Percentiles rank a stretch among this genome's conserved stretches.
Conservation (phyloP, 2,888 invertebrate species). For the Drosophila aldrichi region DNA sequence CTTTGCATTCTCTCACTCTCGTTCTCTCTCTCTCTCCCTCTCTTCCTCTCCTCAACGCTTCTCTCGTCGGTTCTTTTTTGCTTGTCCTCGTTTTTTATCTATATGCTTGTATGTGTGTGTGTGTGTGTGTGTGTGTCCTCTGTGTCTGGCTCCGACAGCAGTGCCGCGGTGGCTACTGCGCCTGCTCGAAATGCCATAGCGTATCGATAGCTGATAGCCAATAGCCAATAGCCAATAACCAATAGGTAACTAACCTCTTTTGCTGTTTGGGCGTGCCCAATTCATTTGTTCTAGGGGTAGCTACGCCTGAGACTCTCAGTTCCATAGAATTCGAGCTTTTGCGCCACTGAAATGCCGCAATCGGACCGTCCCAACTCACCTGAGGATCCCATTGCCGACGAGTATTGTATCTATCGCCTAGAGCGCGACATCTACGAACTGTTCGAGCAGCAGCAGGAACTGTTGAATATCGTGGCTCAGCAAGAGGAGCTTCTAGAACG, state of each 20-base stretch:
- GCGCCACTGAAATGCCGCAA: slow-evolving; percentile 27
- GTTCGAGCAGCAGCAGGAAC: slow-evolving; percentile 43
- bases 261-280: slow-evolving; percentile 12
- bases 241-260: slow-evolving; percentile 27
- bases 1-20: slow-evolving; percentile 41
- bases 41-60: neutral
- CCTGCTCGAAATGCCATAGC: slow-evolving; percentile 52
- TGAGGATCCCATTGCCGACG: neutral
- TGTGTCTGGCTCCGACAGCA: slow-evolving; percentile 30
- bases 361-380: neutral
- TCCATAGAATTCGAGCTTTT: neutral
- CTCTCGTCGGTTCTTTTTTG: slow-evolving; percentile 6
- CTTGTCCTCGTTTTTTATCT: neutral
- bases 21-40: slow-evolving; percentile 5
- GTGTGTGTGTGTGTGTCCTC: neutral
- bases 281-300: slow-evolving; percentile 28
- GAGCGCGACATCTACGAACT: slow-evolving; percentile 39
- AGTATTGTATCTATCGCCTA: neutral
- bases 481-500: slow-evolving; percentile 27
- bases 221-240: slow-evolving; percentile 43
- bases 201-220: slow-evolving; percentile 26
- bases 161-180: slow-evolving; percentile 52
- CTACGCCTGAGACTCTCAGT: neutral
- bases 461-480: slow-evolving; percentile 18
- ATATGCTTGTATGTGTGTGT: neutral